A percentile compares a stretch with the other conserved stretches of the same genome.
phyloP scores from a whole-genome alignment of 2,888 invertebrate species.

The Anagyrus pseudococci region DNA sequence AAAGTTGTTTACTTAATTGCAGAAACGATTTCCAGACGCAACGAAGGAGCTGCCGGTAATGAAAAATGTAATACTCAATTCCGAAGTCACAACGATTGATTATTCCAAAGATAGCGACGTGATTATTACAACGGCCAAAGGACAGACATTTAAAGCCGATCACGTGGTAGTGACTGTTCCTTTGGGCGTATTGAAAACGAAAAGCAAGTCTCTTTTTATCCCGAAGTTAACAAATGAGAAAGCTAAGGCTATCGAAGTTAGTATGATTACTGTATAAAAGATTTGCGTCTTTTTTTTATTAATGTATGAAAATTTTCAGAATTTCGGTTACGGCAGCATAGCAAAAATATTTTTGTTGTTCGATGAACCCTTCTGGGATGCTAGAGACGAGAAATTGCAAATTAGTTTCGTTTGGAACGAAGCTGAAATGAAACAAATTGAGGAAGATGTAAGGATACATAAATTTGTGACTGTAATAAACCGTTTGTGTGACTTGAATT shows the following conservation, averaged over 20 bases:
- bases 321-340: constrained; percentile 70
- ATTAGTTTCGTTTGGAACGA: constrained; percentile 69
- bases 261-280: background rate
- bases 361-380: constrained; percentile 70
- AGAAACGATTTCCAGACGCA: constrained; percentile 54
- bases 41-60: constrained; percentile 49
- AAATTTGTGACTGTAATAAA: background rate
- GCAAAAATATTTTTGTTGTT: constrained; percentile 74
- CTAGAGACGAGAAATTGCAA: constrained; percentile 7
- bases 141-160: constrained; percentile 65
- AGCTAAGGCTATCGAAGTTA: constrained; percentile 64
- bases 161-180: constrained; percentile 75
- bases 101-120: constrained; percentile 49
- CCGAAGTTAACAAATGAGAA: constrained; percentile 67
- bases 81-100: constrained; percentile 40
- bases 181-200: constrained; percentile 73
- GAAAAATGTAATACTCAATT: constrained; percentile 47
- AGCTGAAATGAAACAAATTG: constrained; percentile 54
- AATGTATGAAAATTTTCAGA: too few relatives aligned
- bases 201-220: constrained; percentile 64
- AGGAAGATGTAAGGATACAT: constrained; percentile 18
- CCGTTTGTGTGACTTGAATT: background rate
- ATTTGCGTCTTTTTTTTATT: background rate
- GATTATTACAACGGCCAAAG: constrained; percentile 63
- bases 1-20: background rate